These are phyloP conservation scores for Florisuga fusca DNA, from an alignment of 2,797 vertebrate species.

Conservation along the genomic window DNA sequence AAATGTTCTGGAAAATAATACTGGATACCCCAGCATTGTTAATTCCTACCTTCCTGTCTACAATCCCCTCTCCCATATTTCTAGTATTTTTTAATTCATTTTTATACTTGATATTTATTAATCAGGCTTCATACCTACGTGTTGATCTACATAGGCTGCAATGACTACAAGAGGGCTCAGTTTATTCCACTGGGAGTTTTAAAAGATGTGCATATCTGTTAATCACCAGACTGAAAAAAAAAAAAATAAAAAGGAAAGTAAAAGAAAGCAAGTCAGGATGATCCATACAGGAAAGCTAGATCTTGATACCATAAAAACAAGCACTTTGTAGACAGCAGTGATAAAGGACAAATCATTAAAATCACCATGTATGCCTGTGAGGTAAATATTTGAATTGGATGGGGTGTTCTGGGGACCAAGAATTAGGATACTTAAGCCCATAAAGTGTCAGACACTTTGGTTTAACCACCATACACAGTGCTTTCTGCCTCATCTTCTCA, in stretches of 20 bases:
- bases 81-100: background rate
- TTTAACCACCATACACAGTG: fast-evolving
- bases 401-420: background rate
- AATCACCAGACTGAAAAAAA: background rate
- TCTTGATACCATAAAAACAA: background rate
- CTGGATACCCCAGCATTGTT: background rate
- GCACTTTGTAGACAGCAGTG: background rate
- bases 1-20: background rate
- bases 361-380: background rate
- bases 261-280: background rate
- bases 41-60: background rate
- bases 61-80: background rate
- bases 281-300: background rate
- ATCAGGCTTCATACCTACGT: background rate
- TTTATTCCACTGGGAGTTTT: background rate
- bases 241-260: background rate
- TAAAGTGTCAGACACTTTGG: background rate
- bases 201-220: background rate
- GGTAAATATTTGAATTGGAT: background rate
- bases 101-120: background rate
- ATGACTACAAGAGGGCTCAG: background rate
- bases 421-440: background rate
- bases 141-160: background rate
- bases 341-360: background rate
- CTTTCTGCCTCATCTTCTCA: background rate